phyloP scores from a whole-genome alignment of 2,888 invertebrate species.

The Norana najaformis region DNA sequence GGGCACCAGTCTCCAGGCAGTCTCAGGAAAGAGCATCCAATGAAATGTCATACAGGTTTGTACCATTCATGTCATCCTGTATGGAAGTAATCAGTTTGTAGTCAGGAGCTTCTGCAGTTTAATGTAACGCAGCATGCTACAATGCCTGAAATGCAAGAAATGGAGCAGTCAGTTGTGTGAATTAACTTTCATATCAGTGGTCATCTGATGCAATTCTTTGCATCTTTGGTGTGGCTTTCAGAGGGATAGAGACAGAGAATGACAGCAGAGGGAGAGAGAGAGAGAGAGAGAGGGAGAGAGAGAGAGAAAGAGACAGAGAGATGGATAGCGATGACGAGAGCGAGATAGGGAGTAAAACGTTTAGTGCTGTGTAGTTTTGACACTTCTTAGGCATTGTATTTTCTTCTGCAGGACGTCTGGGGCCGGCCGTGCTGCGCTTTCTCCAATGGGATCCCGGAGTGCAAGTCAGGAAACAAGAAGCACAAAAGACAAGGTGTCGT shows the following conservation, averaged over 20 bases:
- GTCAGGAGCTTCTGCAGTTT: background rate
- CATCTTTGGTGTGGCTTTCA: too few relatives aligned
- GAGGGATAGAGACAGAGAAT: too few relatives aligned
- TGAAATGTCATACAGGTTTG: background rate
- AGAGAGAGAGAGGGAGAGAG: background rate
- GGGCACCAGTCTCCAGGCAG: background rate
- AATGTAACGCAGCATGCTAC: too few relatives aligned
- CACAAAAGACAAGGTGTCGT: constrained; percentile 43
- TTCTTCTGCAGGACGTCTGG: background rate
- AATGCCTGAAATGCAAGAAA: too few relatives aligned
- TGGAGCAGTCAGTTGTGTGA: too few relatives aligned
- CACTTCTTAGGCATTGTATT: background rate
- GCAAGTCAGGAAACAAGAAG: constrained; percentile 50
- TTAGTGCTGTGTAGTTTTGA: background rate
- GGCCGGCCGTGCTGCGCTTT: background rate
- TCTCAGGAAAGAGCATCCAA: constrained; percentile 27
- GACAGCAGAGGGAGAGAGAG: background rate
- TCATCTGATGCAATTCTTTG: too few relatives aligned
- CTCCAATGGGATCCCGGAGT: constrained; percentile 48
- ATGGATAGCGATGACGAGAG: background rate
- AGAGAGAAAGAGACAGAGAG: too few relatives aligned
- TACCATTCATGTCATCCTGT: background rate
- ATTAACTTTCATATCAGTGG: too few relatives aligned
- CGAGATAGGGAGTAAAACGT: background rate
- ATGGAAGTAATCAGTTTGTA: background rate